Percentiles rank a stretch among this genome's conserved stretches.
These are phyloP conservation scores for Drosophila neotestacea DNA, from an alignment of 2,888 invertebrate species.

Conservation along the genomic window DNA sequence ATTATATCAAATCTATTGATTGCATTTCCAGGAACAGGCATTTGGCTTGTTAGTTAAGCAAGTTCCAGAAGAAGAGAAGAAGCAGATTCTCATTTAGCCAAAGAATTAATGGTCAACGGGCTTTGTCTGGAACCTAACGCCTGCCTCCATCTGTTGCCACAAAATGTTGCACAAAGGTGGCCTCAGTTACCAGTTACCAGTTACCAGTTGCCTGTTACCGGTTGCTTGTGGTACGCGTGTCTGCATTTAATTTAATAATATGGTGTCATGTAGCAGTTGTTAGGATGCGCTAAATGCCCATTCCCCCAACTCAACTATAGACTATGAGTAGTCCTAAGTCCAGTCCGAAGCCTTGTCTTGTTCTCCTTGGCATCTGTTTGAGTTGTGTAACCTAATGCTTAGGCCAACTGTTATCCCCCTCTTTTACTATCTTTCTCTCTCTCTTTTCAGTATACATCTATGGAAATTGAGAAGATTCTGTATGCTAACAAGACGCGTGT, in stretches of 20 bases:
- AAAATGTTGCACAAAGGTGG: conserved; percentile 60
- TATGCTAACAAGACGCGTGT: conserved; percentile 71
- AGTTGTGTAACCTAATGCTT: conserved; percentile 70
- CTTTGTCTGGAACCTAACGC: conserved; percentile 39
- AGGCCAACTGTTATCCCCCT: conserved; percentile 36
- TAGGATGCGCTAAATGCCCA: conserved; percentile 77
- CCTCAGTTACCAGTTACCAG: conserved; percentile 24
- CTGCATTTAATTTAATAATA: conserved; percentile 78
- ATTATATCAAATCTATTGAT: conserved; percentile 65
- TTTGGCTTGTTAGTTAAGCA: conserved; percentile 64
- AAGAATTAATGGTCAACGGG: conserved; percentile 66
- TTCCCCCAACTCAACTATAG: conserved; percentile 28
- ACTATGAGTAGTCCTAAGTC: conserved; percentile 14
- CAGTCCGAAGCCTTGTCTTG: conserved; percentile 10
- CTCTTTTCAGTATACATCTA: conserved; percentile 4
- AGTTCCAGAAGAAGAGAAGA: conserved; percentile 36
- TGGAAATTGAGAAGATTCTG: conserved; percentile 51
- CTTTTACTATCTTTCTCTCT: not conserved
- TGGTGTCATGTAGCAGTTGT: conserved; percentile 80
- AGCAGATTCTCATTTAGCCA: conserved; percentile 54
- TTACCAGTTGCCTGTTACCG: conserved; percentile 47
- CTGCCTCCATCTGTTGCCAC: conserved; percentile 64
- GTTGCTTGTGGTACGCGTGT: conserved; percentile 60
- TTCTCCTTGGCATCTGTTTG: conserved; percentile 63
- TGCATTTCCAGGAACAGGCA: conserved; percentile 59